A percentile compares a stretch with the other conserved stretches of the same genome.
phyloP scores from a whole-genome alignment of 2,797 vertebrate species.

The Bovichtus variegatus region DNA sequence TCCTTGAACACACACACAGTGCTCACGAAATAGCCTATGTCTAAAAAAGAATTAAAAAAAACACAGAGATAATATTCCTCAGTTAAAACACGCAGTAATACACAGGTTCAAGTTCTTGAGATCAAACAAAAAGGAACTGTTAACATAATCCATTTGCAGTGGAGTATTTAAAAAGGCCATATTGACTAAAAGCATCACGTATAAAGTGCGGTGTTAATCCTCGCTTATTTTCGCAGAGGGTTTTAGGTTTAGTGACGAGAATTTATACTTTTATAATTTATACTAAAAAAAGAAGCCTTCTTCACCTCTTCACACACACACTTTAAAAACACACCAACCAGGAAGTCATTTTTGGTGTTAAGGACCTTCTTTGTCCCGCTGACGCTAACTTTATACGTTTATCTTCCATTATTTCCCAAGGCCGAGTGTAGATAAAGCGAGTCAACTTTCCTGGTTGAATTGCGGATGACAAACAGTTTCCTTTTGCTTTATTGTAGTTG shows the following conservation, averaged over 20 bases:
- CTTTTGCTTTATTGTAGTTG: background rate
- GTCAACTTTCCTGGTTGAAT: background rate
- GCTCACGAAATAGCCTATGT: constrained; percentile 97
- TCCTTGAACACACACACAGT: constrained; percentile 98
- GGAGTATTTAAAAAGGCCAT: background rate
- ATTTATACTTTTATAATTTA: background rate
- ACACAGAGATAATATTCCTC: background rate
- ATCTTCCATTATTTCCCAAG: background rate
- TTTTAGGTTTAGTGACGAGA: background rate
- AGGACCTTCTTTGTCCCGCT: background rate
- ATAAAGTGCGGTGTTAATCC: background rate
- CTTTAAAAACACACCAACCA: background rate
- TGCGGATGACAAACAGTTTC: background rate
- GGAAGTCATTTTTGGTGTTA: background rate
- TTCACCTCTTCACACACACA: background rate
- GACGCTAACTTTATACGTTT: background rate
- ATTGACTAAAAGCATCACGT: background rate
- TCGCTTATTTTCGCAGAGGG: background rate
- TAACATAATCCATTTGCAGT: background rate
- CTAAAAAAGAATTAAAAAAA: constrained; percentile 71
- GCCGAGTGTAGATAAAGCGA: background rate
- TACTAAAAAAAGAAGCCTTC: background rate
- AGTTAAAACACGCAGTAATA: background rate
- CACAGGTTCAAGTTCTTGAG: background rate
- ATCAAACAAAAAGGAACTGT: background rate